phyloP scores from a whole-genome alignment of 1,140 invertebrate species.

The Chrysopa pallens region DNA sequence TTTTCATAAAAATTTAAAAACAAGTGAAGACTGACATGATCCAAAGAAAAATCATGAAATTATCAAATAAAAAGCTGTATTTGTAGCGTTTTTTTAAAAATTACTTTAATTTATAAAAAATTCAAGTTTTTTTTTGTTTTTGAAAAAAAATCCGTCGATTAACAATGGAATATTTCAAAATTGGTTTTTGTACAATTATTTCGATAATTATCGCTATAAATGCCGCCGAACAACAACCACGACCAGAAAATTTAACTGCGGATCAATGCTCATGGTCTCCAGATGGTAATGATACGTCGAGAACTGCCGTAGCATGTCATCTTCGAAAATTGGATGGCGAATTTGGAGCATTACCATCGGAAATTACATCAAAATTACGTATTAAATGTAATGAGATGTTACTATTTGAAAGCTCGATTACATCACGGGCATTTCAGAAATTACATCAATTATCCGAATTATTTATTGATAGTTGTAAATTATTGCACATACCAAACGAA shows the following conservation, averaged over 20 bases:
- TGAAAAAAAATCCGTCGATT: too few relatives aligned
- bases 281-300: constrained; percentile 39
- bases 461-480: constrained; percentile 58
- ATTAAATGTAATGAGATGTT: constrained; percentile 61
- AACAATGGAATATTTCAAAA: too few relatives aligned
- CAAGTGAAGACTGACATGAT: too few relatives aligned
- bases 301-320: constrained; percentile 37
- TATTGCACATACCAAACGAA: constrained; percentile 52
- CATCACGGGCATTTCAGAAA: constrained; percentile 49
- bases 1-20: too few relatives aligned
- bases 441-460: constrained; percentile 54
- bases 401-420: constrained; percentile 60
- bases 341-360: constrained; percentile 43
- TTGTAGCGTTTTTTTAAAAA: too few relatives aligned
- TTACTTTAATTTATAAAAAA: too few relatives aligned
- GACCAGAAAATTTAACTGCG: background rate
- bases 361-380: constrained; percentile 45
- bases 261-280: constrained; percentile 34
- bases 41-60: too few relatives aligned
- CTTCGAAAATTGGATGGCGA: constrained; percentile 50
- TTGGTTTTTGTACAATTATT: too few relatives aligned
- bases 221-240: background rate
- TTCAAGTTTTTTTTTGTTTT: too few relatives aligned
- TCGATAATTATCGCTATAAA: too few relatives aligned
- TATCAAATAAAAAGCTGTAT: too few relatives aligned